These are phyloP conservation scores for Atrina japonica DNA, from an alignment of 2,888 invertebrate genomes.

Conservation along the genomic window DNA sequence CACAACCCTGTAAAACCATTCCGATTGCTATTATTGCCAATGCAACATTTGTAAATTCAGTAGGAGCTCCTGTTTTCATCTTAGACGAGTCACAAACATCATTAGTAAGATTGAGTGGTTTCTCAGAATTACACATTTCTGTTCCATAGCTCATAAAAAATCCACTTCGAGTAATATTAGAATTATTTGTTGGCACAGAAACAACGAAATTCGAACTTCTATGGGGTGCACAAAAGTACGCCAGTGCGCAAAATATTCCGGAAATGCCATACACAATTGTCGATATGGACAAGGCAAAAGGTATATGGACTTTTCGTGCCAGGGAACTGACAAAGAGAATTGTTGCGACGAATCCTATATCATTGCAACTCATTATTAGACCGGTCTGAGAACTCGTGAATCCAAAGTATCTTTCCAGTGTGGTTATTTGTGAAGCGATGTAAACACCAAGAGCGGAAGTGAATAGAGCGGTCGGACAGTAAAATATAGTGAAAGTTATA, in stretches of 20 bases:
- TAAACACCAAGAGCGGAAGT: slow-evolving; percentile 57
- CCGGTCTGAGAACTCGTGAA: slow-evolving; percentile 68
- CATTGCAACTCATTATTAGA: slow-evolving; percentile 68
- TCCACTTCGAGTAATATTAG: background rate
- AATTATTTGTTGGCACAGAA: background rate
- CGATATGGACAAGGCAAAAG: slow-evolving; percentile 44
- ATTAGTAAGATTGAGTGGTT: background rate
- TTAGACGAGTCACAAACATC: slow-evolving; percentile 5
- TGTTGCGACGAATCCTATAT: slow-evolving; percentile 66
- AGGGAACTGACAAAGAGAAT: slow-evolving; percentile 57
- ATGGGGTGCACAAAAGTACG: slow-evolving; percentile 47
- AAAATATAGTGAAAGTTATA: slow-evolving; percentile 46
- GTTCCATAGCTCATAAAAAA: background rate
- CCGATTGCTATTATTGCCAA: slow-evolving; percentile 56
- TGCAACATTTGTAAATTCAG: slow-evolving; percentile 40
- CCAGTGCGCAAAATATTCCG: slow-evolving; percentile 53
- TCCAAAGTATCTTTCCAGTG: slow-evolving; percentile 69
- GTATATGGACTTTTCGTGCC: slow-evolving; percentile 56
- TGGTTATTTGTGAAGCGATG: slow-evolving; percentile 63
- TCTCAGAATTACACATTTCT: background rate
- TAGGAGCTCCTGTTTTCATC: slow-evolving; percentile 36
- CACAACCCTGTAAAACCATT: slow-evolving; percentile 69
- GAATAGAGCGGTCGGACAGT: slow-evolving; percentile 53
- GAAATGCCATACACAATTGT: slow-evolving; percentile 54
- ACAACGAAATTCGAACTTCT: background rate